A percentile compares a stretch with the other conserved stretches of the same genome.
Conservation (phyloP, 2,113 vertebrate species). For the Oriolus oriolus region DNA sequence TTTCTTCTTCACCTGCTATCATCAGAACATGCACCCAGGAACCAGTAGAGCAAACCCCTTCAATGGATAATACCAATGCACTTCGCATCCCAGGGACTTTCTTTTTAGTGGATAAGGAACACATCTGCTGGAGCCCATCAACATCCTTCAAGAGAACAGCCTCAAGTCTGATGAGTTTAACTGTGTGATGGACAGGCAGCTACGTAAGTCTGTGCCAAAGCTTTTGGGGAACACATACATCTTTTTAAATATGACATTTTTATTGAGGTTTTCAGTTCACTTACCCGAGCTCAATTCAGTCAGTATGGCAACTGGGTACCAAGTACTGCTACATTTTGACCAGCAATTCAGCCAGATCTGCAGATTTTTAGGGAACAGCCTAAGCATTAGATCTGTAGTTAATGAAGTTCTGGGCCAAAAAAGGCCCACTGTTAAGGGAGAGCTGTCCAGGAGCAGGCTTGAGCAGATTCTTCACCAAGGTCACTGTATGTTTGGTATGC, state of each 20-base stretch:
- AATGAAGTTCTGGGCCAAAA: neutral
- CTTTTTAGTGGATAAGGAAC: neutral
- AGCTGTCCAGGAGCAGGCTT: neutral
- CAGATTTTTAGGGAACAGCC: neutral
- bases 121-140: neutral
- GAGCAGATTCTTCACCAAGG: neutral
- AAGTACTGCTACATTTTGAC: neutral
- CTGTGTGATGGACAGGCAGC: neutral
- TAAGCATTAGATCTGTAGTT: neutral
- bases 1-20: neutral
- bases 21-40: neutral
- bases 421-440: neutral
- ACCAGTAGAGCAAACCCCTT: neutral
- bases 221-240: neutral
- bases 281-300: neutral
- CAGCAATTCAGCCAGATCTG: neutral
- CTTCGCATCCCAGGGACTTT: neutral
- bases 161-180: neutral
- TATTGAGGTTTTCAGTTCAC: neutral
- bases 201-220: neutral
- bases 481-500: neutral
- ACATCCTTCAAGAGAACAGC: neutral
- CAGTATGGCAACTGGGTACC: neutral
- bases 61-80: neutral
- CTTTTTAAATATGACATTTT: neutral